These are phyloP conservation scores for Actinostola sp. DNA, from an alignment of 92 coral and sea anemone genomes.

Conservation along the genomic window DNA sequence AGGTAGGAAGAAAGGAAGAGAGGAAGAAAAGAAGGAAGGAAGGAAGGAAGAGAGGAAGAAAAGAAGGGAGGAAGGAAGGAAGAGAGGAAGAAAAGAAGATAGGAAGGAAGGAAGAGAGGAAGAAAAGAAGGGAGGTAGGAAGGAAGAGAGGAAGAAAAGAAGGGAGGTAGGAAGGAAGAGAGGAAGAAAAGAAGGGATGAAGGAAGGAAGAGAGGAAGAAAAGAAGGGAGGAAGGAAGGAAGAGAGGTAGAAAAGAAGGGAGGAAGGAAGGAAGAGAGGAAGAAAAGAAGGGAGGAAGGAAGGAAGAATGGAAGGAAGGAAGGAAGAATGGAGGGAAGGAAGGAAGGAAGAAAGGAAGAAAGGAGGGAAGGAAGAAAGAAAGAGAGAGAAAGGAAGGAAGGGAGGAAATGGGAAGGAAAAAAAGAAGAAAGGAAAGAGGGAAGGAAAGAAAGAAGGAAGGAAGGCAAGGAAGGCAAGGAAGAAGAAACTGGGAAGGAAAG, in stretches of 20 bases:
- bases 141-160: not conserved
- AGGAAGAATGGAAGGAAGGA: constrained; percentile 6
- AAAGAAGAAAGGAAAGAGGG: not conserved
- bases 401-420: not conserved
- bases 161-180: not conserved
- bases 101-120: not conserved
- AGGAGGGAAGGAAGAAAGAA: constrained; percentile 8
- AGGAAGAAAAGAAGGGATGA: not conserved
- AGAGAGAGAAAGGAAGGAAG: not conserved
- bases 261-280: not conserved
- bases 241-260: no score
- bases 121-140: not conserved
- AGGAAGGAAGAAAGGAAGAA: constrained; percentile 7
- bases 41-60: not conserved
- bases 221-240: not conserved
- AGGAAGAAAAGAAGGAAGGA: not conserved
- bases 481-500: not conserved
- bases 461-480: not conserved
- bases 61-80: not conserved
- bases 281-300: constrained; percentile 14
- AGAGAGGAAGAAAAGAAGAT: no score
- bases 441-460: no score
- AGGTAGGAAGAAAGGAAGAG: not conserved
- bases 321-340: constrained; percentile 10
- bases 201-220: no score